A percentile compares a stretch with the other conserved stretches of the same genome.
Evolutionary conservation across 2,797 vertebrate genomes (phyloP).

Genomic region (Aratinga solstitialis): DNA sequence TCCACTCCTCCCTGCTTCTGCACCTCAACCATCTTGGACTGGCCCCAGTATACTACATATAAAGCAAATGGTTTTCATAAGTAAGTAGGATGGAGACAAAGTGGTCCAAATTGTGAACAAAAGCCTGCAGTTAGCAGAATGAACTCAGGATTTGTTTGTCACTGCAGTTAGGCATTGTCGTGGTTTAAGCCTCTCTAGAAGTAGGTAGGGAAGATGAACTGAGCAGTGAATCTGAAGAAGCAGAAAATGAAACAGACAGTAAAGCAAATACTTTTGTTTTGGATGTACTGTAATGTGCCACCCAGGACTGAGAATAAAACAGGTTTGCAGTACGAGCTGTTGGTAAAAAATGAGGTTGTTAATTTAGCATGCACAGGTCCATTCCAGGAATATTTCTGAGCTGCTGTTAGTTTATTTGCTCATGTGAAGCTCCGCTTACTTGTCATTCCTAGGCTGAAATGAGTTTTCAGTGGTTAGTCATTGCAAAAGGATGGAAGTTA

Average conservation of each 20-base stretch:
- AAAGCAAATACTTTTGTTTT: background rate
- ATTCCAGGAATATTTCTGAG: background rate
- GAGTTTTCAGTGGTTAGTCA: background rate
- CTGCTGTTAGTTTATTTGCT: background rate
- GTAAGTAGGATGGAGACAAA: background rate
- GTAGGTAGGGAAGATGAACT: background rate
- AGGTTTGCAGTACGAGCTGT: background rate
- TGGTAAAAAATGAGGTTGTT: background rate
- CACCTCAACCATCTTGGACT: background rate
- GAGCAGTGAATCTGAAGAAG: background rate
- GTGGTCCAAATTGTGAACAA: background rate
- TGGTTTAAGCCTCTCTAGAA: no score
- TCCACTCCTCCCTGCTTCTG: accelerated
- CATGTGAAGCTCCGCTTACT: background rate
- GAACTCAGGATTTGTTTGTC: background rate
- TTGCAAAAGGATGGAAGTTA: background rate
- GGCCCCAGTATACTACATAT: accelerated
- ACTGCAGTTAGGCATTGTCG: background rate
- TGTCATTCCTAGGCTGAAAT: background rate
- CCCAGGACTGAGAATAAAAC: background rate
- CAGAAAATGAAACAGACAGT: background rate
- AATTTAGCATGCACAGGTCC: background rate
- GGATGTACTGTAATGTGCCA: accelerated
- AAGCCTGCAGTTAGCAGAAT: background rate
- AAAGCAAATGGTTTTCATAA: background rate